Evolutionary conservation across 2,113 vertebrate species (phyloP), one percentile per base, ranked within the genome.

Genomic region (Siphamia tubifer): DNA sequence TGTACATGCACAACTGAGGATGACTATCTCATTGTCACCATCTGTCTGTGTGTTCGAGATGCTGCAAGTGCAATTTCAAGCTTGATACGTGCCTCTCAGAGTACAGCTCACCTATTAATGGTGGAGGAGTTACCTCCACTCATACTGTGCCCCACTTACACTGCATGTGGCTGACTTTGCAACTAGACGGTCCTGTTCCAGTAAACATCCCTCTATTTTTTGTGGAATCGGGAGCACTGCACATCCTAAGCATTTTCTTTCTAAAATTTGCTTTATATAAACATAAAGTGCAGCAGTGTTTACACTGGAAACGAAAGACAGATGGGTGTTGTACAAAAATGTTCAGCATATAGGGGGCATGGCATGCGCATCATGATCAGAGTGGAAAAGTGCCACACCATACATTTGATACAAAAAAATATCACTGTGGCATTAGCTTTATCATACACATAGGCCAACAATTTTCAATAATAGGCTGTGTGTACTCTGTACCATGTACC

Each of bases 11-110:
- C 15, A 53, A 40, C 31, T 62, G 30, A 48, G 2, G 49, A 16
- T 13, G 49, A 30, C 71, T 76, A 77, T 84, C 79, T 84, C 44
- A 48, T 19, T 54, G 74, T 49, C 32, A 56, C 76, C 52, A 70
- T 81, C 79, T 78, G 66, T 73, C 60, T 20, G 32, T 12, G 12
- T 19, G 40, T 55, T 36, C 53, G 54, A 75, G 63, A 62, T 54
- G 78, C 57, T 68, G 60, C 19, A 49, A 65, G 66, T 64, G 74
- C 62, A 68, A 53, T 82, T 77, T 84, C 32, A 31, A 65, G 15
- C 76, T 74, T 62, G 51, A 8, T 63, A 64, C 71, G 66, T 52
- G 55, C 72, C 57, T 60, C 58, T 60, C 30, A 2, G 13, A 7
- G 11, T 45, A 67, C 39, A 54, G 52, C 65, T 60, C 49, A 17